These are phyloP conservation scores for Papilio aristodemus DNA, from an alignment of 1,140 invertebrate species.

Conservation along the genomic window DNA sequence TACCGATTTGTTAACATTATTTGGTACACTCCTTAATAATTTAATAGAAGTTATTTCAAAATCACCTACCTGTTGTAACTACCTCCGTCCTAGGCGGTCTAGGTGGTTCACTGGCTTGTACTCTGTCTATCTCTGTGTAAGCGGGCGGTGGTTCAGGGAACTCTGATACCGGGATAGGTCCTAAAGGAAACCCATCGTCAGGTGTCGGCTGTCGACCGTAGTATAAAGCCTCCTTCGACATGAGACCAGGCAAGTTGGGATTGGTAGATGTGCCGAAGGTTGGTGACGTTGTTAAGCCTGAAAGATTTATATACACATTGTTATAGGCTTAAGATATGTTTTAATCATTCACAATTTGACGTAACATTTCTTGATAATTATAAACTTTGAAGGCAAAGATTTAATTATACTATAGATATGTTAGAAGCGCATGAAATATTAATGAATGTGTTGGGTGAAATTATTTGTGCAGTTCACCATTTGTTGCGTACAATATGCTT, in stretches of 20 bases:
- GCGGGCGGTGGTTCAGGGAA: conserved; percentile 63
- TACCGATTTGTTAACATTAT: no score
- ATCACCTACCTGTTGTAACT: conserved; percentile 45
- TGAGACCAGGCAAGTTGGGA: conserved; percentile 30
- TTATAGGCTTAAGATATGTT: no score
- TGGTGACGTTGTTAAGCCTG: conserved; percentile 14
- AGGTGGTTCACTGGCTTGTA: not conserved
- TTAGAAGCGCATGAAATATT: no score
- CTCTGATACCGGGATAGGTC: conserved; percentile 48
- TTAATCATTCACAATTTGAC: no score
- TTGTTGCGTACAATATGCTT: no score
- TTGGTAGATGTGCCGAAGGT: conserved; percentile 5
- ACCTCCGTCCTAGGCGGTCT: conserved; percentile 53
- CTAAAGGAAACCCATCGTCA: conserved; percentile 43
- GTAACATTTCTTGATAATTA: no score
- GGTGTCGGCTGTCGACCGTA: conserved; percentile 38
- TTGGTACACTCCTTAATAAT: no score
- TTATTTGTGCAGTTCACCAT: no score
- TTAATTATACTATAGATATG: no score
- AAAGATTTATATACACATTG: not conserved
- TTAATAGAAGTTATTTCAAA: no score
- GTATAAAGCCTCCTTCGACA: conserved; percentile 44
- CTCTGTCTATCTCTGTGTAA: conserved; percentile 49
- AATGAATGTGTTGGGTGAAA: no score
- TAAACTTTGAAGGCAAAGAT: no score